Conservation (phyloP, 30 jellyfish, hydroid and myxozoan species). For the Hydra vulgaris region DNA sequence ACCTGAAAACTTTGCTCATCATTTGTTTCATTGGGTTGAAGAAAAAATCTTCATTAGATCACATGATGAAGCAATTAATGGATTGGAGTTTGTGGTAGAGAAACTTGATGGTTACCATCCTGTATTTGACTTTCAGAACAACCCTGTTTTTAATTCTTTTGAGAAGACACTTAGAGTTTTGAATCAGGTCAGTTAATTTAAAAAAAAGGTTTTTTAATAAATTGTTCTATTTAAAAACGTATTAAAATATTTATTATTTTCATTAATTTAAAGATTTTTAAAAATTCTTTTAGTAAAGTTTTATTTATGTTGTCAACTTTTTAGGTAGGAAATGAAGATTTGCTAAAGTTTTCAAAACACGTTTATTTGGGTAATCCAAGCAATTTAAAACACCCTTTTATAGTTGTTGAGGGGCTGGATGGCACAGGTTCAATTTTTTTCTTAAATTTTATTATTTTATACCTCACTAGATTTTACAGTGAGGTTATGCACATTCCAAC, state of each 20-base stretch:
- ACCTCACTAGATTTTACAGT: too few relatives aligned
- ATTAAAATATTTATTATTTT: too few relatives aligned
- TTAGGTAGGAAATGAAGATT: not conserved
- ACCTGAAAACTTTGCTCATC: not conserved
- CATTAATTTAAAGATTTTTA: not conserved
- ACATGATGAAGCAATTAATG: not conserved
- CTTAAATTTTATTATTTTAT: not conserved
- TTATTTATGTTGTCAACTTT: too few relatives aligned
- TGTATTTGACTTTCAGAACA: constrained; percentile 1
- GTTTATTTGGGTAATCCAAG: not conserved
- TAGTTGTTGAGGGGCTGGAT: constrained; percentile 40
- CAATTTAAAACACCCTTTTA: constrained; percentile 13
- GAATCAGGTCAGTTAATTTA: constrained; percentile 6
- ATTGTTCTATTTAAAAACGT: too few relatives aligned
- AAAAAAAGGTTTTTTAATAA: too few relatives aligned
- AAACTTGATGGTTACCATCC: constrained; percentile 10
- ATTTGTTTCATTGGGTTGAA: not conserved
- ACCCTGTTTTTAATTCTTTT: constrained; percentile 19
- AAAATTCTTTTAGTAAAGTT: not conserved
- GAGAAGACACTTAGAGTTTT: constrained; percentile 11
- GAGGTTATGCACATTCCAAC: too few relatives aligned
- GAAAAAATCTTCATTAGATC: not conserved
- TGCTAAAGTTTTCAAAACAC: not conserved
- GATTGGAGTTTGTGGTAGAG: not conserved
- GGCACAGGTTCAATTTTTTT: constrained; percentile 28